Evolutionary conservation across 2,797 vertebrate species (phyloP).

Genomic region (Schizopygopsis pylzovi): DNA sequence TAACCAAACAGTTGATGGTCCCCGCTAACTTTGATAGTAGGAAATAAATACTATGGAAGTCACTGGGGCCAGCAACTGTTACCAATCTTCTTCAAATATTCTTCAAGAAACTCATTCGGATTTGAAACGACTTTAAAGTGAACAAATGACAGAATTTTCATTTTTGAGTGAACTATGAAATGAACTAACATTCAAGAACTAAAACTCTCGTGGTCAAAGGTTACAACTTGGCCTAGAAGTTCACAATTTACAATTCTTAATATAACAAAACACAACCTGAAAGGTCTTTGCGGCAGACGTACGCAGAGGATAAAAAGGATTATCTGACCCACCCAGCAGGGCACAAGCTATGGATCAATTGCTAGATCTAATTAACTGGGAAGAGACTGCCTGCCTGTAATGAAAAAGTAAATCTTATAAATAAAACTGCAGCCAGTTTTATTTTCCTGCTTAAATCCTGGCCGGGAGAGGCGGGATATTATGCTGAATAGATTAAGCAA

Average conservation of each 20-base stretch:
- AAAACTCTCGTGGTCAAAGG: not conserved
- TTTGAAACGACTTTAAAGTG: not conserved
- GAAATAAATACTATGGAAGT: too few species aligned
- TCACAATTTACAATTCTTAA: constrained; percentile 31
- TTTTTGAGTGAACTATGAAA: not conserved
- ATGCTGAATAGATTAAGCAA: constrained; percentile 37
- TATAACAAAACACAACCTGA: constrained; percentile 33
- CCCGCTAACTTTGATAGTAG: too few species aligned
- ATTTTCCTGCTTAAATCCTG: constrained; percentile 45
- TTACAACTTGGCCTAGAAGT: not conserved
- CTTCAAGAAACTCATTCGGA: not conserved
- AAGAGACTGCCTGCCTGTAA: constrained; percentile 41
- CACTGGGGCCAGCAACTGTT: too few species aligned
- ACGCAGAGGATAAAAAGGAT: constrained; percentile 48
- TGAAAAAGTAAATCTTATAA: constrained; percentile 55
- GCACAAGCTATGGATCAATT: constrained; percentile 48
- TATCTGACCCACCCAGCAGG: constrained; percentile 43
- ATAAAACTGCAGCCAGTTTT: constrained; percentile 48
- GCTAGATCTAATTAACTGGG: constrained; percentile 50
- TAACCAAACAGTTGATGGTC: too few species aligned
- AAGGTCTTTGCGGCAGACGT: constrained; percentile 19
- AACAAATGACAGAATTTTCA: too few species aligned
- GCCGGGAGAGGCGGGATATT: not conserved
- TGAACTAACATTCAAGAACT: not conserved
- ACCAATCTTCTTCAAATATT: not conserved